Base-by-base conservation (phyloP, 2,888 invertebrate species). In the Eupithecia dodoneata region DNA sequence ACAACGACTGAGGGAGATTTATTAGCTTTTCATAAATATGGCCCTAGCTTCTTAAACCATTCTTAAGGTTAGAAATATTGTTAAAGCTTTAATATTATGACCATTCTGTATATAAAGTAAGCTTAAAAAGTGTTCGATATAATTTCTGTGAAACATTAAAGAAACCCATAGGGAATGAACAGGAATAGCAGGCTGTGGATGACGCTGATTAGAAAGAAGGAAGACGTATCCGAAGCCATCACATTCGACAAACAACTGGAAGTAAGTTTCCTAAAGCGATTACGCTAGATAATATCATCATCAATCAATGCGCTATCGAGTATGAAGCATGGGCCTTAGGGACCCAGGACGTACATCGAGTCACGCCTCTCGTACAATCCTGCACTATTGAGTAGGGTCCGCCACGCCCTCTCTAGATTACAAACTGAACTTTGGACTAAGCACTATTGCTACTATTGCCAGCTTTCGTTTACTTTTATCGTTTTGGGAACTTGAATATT, bases 321-420 rank as follows among this genome's bases (percentile, higher is more conserved):
- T 75, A 73, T 63, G 63, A 63, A 75, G 55, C 72, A 78, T 73
- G 78, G 52, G 63, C 73, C 75, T 73, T 71, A 44, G 49, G 75
- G 78, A 75, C 75, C 73, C 55, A 59, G 55, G 74, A 74, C 78
- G 80, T 83, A 82, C 81, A 81, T 83, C 78, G 74, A 77, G 83
- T 71, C 76, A 77, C 82, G 82, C 83, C 83, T 79, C 79, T 30
- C 63, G 10, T 59, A 59, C 63, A 73, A 76, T 77, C 78, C 69
- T 44, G 71, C 67, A 77, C 44, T 73, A 73, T 66, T 81, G 81
- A 80, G 82, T 75, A 69, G 81, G 81, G 80, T 81, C 67, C 75
- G 75, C 81, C 80, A 79, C 82, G 82, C 81, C 82, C 78, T 47
- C 81, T 73, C n/a, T 15, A 75, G 73, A 78, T 78, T 74, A 78